phyloP scores from a whole-genome alignment of 2,113 vertebrate genomes.

The Eidolon helvum region DNA sequence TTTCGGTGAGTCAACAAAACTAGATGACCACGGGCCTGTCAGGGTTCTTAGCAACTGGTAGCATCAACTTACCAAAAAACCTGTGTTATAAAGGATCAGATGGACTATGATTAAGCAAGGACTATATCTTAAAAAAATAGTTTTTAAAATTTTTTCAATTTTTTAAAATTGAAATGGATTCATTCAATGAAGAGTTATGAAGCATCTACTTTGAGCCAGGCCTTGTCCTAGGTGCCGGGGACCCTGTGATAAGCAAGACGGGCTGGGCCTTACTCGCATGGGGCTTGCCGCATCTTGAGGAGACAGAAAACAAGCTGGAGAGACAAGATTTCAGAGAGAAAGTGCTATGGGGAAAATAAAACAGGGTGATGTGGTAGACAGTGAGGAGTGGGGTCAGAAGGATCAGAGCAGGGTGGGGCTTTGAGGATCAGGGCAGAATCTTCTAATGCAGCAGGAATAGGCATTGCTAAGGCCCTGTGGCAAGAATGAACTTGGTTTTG shows the following conservation, averaged over 20 bases:
- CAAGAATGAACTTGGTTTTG: not conserved
- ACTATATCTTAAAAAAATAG: not conserved
- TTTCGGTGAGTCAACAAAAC: not conserved
- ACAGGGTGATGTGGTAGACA: not conserved
- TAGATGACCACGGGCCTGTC: not conserved
- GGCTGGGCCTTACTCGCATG: not conserved
- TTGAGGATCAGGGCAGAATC: not conserved
- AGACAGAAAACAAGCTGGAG: not conserved
- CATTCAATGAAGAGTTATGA: not conserved
- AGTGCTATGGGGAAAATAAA: not conserved
- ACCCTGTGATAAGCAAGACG: not conserved
- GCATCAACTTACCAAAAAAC: not conserved
- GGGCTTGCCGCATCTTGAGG: not conserved
- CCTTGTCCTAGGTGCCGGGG: not conserved
- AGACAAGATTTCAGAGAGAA: not conserved
- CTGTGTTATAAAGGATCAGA: not conserved
- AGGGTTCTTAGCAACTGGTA: not conserved
- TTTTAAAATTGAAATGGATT: not conserved
- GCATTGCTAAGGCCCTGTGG: not conserved
- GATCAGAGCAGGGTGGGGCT: not conserved
- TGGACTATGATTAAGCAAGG: not conserved
- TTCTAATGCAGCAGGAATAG: not conserved
- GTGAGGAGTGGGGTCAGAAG: not conserved
- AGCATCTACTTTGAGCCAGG: not conserved
- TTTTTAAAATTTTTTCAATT: not conserved